Evolutionary conservation across 2,113 vertebrate species (phyloP), one percentile per base, ranked within the genome.

Genomic region (Abramis brama): DNA sequence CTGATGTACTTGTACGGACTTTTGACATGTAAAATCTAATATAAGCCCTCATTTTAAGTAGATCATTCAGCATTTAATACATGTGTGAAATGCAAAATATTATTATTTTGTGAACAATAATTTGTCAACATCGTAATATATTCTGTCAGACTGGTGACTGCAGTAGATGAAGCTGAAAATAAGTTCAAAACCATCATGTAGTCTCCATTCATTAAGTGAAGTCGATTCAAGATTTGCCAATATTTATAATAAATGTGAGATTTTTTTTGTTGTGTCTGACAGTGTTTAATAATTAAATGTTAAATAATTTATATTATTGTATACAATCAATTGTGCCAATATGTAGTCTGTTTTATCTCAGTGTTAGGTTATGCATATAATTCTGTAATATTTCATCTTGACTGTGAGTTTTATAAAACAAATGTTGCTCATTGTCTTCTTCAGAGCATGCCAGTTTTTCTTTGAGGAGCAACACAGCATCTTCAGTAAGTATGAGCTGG

Each of bases 401-500:
- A 74, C 15, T 13, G 5, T 0, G 39, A 12, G 6, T 25, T 75
- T 71, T 47, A 1, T 13, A 25, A n/a, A 74, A 47, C 12, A 74
- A 45, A 47, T 45, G n/a, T 27, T 12, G 3, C 3, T 47, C 11
- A 15, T 87, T 0, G 70, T 1, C 13, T 17, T 80, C 85, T 8
- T 43, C 30, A 86, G 84, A 71, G 10, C 50, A 86, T 83, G 86
- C 83, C 6, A 81, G 17, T 15, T n/a, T 75, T 50, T 76, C 13
- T 50, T 25, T 79, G 47, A 87, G 39, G 23, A 79, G 50, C 11
- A 55, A 81, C n/a, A 73, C n/a, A 19, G 30, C 39, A 75, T 52
- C 45, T 47, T 74, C 30, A 59, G 17, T 50, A 75, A 88, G 68
- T 45, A 99, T 99, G 97, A 99, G 97, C 90, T 99, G 97, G 96